Percentiles rank a stretch among this genome's conserved stretches.
These are phyloP conservation scores for Ephydatia muelleri DNA, from an alignment of 37 sponge, comb jelly and placozoan genomes.

Conservation along the genomic window DNA sequence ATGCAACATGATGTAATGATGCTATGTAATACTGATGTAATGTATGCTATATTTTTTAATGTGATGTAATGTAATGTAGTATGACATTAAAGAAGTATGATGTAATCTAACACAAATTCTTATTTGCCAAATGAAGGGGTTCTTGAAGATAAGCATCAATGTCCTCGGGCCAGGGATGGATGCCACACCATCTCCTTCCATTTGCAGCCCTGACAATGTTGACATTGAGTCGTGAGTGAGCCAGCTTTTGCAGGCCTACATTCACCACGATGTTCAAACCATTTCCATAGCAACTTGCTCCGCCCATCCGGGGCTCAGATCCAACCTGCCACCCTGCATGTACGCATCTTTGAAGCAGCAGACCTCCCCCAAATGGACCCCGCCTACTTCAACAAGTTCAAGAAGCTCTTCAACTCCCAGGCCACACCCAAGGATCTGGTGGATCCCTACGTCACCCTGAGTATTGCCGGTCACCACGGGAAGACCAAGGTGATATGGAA, in stretches of 20 bases:
- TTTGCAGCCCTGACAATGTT: background rate
- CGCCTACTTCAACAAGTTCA: conserved; percentile 50
- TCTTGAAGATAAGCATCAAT: background rate
- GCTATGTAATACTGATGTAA: background rate
- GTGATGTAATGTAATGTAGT: background rate
- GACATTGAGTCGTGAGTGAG: background rate
- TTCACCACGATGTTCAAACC: background rate
- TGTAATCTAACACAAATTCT: no score
- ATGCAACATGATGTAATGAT: background rate
- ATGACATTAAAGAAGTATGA: no score
- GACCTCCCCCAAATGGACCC: conserved; percentile 49
- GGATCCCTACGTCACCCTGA: conserved; percentile 48
- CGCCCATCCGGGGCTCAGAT: background rate
- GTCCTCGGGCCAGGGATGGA: background rate
- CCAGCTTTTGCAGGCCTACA: background rate
- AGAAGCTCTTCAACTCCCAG: no score
- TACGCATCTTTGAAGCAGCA: background rate
- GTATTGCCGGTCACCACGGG: conserved; percentile 52
- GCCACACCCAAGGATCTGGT: conserved; percentile 61
- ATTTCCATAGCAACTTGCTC: background rate
- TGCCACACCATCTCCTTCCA: background rate
- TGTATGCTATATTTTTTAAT: background rate
- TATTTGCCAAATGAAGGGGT: background rate
- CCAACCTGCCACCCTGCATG: background rate
- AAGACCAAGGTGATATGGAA: conserved; percentile 41